Percentiles rank a stretch among this genome's conserved stretches.
These are phyloP conservation scores for Neoarius graeffei DNA, from an alignment of 2,113 vertebrate genomes.

Conservation along the genomic window DNA sequence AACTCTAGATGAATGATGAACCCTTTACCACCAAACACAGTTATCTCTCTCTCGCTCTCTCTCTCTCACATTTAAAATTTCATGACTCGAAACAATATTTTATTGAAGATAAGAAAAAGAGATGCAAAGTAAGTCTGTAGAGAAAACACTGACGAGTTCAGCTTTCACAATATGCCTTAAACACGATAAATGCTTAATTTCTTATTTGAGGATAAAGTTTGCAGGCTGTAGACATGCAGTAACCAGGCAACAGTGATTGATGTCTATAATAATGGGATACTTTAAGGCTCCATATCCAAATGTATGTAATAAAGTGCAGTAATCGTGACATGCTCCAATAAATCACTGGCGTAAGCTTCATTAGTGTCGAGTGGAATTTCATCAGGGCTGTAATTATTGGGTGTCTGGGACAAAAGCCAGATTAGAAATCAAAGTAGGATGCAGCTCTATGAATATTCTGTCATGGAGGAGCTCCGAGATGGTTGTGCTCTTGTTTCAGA, in stretches of 20 bases:
- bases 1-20: background rate
- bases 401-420: constrained; percentile 54
- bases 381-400: constrained; percentile 45
- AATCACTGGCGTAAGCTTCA: constrained; percentile 51
- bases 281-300: constrained; percentile 44
- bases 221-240: background rate
- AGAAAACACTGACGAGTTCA: background rate
- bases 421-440: constrained; percentile 51
- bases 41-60: background rate
- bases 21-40: background rate
- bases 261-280: constrained; percentile 33
- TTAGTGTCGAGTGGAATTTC: constrained; percentile 50
- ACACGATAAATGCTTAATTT: constrained; percentile 21
- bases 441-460: constrained; percentile 25
- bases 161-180: background rate
- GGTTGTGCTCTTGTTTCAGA: background rate
- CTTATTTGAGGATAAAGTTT: background rate
- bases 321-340: constrained; percentile 44
- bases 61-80: background rate
- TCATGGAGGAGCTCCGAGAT: background rate
- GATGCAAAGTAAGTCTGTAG: background rate
- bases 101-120: background rate
- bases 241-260: constrained; percentile 36
- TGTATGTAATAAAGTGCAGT: constrained; percentile 47
- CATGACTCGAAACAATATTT: background rate